Evolutionary conservation across 2,888 invertebrate genomes (phyloP), one percentile per base, ranked within the genome.

Genomic region (Melanostoma scalare): DNA sequence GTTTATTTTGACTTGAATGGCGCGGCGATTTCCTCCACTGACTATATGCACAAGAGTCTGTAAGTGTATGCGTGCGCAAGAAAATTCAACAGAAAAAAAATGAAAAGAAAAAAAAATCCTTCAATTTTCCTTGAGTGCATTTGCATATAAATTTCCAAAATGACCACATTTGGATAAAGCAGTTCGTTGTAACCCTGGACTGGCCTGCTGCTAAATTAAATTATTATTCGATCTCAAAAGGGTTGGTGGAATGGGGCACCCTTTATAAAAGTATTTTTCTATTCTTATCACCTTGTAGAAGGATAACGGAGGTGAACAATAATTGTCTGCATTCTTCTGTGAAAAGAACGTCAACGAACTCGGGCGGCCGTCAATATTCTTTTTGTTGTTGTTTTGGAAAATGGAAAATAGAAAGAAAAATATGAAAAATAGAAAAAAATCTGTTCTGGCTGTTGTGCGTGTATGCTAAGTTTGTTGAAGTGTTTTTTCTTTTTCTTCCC

Each of bases 291-390:
- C 36, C 44, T 38, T 33, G 48, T 31, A 40, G 9, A 69, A 40
- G 69, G 48, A 48, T 38, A 69, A 10, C 9, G 4, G 20, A 35
- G 46, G 4, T 3, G 55, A 30, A 30, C 10, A 53, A 53, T 31
- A 10, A 8, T 33, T 58, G 71, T 67, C 71, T 50, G 53, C 60
- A 72, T 56, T 68, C 56, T 50, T 61, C 33, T 67, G 58, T 20
- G 20, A 20, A 20, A 20, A 20, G 65, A 69, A 74, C 82, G 73
- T 82, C 82, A 82, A 78, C 69, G 82, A 82, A 82, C 82, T 82
- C 82, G 40, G 63, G 36, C 69, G 73, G 68, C 78, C 82, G 82
- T 74, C 77, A 78, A 73, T 65, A 73, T 60, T 56, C 42, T 20
- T 35, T 52, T 67, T 77, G 55, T 77, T 81, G 72, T 81, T 72